Percentiles rank a stretch among this genome's conserved stretches.
Conservation (phyloP, 2,113 vertebrate species). For the Hemichromis elongatus region DNA sequence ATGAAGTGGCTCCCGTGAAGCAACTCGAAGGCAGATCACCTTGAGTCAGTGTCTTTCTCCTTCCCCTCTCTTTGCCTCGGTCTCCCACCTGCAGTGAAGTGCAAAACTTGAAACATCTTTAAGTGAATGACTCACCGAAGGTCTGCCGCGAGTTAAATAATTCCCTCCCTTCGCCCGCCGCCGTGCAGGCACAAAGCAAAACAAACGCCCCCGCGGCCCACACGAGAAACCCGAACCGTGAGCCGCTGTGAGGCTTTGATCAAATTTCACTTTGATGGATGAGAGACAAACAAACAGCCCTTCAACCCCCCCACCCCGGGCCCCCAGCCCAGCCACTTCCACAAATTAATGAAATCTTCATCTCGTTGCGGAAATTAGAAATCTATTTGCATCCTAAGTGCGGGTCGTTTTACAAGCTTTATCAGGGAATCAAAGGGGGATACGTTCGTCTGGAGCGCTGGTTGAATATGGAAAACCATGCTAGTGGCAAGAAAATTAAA, state of each 20-base stretch:
- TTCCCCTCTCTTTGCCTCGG: not conserved
- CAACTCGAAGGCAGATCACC: not conserved
- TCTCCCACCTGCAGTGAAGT: not conserved
- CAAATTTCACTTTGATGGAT: conserved; percentile 44
- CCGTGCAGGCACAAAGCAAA: not conserved
- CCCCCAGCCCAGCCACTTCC: not conserved
- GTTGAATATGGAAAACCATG: conserved; percentile 9
- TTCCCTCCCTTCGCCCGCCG: not conserved
- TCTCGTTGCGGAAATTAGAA: conserved; percentile 19
- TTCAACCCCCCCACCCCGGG: not conserved
- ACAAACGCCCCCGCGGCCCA: not conserved
- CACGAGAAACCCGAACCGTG: not conserved
- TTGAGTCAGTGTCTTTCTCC: not conserved
- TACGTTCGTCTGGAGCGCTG: not conserved
- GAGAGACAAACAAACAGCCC: not conserved
- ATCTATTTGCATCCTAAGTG: conserved; percentile 36
- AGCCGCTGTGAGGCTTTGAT: conserved; percentile 26
- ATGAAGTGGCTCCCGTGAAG: not conserved
- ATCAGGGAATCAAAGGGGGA: conserved; percentile 33
- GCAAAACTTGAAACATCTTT: not conserved
- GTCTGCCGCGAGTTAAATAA: not conserved
- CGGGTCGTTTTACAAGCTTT: not conserved
- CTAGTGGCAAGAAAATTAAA: not conserved
- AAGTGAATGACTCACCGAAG: conserved; percentile 10
- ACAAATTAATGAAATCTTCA: conserved; percentile 28